Evolutionary conservation across 1,140 invertebrate species (phyloP), one percentile per base, ranked within the genome.

Genomic region (Hylaeus volcanicus): DNA sequence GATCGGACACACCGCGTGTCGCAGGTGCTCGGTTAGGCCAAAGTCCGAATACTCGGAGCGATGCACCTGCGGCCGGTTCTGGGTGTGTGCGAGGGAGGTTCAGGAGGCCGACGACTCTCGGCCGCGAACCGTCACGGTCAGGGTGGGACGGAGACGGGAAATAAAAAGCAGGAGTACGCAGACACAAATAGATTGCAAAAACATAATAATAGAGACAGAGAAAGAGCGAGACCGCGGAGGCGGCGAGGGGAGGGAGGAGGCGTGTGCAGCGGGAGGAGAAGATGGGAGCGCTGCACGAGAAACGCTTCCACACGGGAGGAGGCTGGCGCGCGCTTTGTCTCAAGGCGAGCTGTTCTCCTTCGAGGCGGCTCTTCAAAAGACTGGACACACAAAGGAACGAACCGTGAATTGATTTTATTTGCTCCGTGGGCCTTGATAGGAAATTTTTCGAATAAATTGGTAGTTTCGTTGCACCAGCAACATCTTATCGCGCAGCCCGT

Each of bases 101-200:
- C 65, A 74, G 48, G 84, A 86, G 84, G 85, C 75, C 85, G 84
- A 86, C 84, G 85, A 86, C 85, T 86, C 71, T 82, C 64, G 26
- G 26, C 60, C 60, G 53, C 65, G 66, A 37, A 55, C 48, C 74
- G 51, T 48, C 74, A 85, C 63, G 69, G 73, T 41, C 58, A 56
- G 48, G 63, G 71, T 39, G 51, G 53, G 55, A 68, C 74, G 73
- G 63, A 70, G 82, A 70, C 72, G 60, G 41, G 45, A 77, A 61
- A 87, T 71, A 81, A 87, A 83, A 82, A 84, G 72, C 63, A 45
- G 53, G 68, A 76, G 55, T 83, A 87, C 83, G 91, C 92, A 93
- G 92, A 93, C 92, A 93, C 92, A 93, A 93, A 93, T 93, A 93
- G 92, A 93, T 93, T 90, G 91, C 90, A 91, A 93, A 91, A 92